phyloP scores from a whole-genome alignment of 2,113 vertebrate genomes.

The Sorex araneus region DNA sequence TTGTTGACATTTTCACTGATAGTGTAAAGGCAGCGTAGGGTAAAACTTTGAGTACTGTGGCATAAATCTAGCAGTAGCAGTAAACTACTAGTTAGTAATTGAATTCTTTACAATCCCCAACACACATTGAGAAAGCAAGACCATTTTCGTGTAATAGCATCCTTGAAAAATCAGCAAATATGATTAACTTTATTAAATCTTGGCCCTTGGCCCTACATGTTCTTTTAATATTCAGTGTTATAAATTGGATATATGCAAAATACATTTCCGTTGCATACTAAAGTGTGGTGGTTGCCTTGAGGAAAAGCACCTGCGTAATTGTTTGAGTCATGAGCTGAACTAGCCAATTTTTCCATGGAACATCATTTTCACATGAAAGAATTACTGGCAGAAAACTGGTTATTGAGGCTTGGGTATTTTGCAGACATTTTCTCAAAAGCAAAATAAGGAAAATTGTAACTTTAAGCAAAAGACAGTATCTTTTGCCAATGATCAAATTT shows the following conservation, averaged over 20 bases:
- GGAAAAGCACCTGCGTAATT: neutral
- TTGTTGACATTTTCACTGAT: constrained; percentile 41
- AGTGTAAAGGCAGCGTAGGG: neutral
- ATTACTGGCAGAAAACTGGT: neutral
- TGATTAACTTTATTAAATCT: constrained; percentile 16
- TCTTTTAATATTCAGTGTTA: constrained; percentile 27
- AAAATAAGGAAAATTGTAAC: constrained; percentile 52
- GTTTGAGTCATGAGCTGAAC: neutral
- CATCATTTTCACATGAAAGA: neutral
- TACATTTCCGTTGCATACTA: neutral
- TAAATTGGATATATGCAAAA: neutral
- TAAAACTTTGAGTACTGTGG: neutral
- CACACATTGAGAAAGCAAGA: neutral
- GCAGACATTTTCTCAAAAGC: constrained; percentile 47
- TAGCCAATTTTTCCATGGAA: neutral
- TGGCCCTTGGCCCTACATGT: neutral
- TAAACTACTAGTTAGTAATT: neutral
- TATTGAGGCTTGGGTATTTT: constrained; percentile 47
- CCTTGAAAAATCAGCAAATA: constrained; percentile 19
- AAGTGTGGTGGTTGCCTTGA: neutral
- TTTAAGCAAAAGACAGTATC: constrained; percentile 54
- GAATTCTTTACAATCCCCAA: neutral
- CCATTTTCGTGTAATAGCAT: neutral
- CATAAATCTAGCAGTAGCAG: constrained; percentile 4
- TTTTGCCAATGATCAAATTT: constrained; percentile 49